Evolutionary conservation across 2,888 invertebrate genomes (phyloP).

Genomic region (Ctena decussata): DNA sequence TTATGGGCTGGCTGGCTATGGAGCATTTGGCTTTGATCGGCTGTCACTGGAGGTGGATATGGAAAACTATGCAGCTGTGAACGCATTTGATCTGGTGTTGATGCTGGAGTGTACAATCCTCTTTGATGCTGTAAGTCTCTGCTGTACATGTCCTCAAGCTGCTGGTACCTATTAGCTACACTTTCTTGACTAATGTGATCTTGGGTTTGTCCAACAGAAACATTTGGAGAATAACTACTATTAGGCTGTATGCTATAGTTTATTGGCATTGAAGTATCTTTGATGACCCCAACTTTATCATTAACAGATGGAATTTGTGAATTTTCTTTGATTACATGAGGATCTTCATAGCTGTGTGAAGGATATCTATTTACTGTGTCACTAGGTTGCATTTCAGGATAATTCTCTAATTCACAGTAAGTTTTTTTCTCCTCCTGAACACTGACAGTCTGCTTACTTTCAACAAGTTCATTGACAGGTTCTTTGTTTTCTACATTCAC

Average conservation of each 20-base stretch:
- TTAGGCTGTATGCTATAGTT: slow-evolving; percentile 42
- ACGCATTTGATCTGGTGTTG: background rate
- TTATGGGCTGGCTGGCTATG: background rate
- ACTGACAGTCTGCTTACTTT: background rate
- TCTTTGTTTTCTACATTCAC: background rate
- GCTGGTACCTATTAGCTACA: slow-evolving; percentile 23
- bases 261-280: slow-evolving; percentile 23
- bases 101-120: background rate
- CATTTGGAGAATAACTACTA: slow-evolving; percentile 8
- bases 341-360: background rate
- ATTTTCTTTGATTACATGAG: background rate
- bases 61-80: background rate
- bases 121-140: background rate
- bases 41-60: background rate
- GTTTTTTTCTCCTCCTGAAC: background rate
- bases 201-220: background rate
- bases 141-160: background rate
- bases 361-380: background rate
- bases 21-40: background rate
- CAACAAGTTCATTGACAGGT: background rate
- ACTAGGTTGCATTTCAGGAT: background rate
- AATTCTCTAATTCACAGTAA: background rate
- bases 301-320: background rate
- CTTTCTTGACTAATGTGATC: slow-evolving; percentile 16
- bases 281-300: background rate